phyloP scores from a whole-genome alignment of 2,113 vertebrate genomes.

The Sterrhoptilus dennistouni region DNA sequence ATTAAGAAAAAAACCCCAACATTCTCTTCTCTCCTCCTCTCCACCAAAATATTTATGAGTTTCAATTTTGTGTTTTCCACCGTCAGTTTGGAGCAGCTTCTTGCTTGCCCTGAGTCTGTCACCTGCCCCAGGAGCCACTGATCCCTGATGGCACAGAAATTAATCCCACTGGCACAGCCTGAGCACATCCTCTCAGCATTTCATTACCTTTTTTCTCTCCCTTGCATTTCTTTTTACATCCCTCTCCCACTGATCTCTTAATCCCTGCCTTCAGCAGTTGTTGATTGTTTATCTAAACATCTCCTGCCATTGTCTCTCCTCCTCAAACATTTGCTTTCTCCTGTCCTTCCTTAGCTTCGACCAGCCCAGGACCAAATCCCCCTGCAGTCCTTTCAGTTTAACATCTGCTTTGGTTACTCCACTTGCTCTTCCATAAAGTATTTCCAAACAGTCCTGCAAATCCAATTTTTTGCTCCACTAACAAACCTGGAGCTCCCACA shows the following conservation, averaged over 20 bases:
- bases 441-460: background rate
- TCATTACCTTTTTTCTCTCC: background rate
- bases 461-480: background rate
- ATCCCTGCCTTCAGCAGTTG: background rate
- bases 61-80: background rate
- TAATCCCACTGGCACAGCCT: background rate
- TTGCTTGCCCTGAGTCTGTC: accelerated
- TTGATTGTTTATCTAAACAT: background rate
- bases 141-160: background rate
- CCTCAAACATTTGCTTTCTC: background rate
- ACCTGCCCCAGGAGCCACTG: background rate
- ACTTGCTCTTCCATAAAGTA: background rate
- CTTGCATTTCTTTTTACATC: background rate
- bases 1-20: background rate
- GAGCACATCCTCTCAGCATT: background rate
- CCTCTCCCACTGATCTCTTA: background rate
- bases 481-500: background rate
- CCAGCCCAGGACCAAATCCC: background rate
- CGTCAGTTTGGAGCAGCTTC: background rate
- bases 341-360: background rate
- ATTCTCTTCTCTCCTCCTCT: background rate
- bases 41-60: background rate
- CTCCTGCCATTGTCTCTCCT: background rate
- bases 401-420: background rate
- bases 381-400: background rate